Conservation (phyloP, 2,797 vertebrate genomes). For the Mionectes olivaceus region DNA sequence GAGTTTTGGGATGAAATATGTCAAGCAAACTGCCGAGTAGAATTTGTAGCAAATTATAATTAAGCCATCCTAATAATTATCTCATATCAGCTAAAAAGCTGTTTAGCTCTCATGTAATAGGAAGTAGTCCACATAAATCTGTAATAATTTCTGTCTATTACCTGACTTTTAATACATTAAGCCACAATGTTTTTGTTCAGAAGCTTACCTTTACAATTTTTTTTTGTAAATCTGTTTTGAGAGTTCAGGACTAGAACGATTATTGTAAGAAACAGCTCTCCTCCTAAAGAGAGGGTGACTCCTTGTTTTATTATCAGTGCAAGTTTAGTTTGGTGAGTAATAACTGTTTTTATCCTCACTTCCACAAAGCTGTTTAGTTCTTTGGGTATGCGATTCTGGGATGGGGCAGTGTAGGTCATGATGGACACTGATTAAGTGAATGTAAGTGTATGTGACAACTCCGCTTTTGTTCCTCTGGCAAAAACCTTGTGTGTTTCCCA, state of each 20-base stretch:
- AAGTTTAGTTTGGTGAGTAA: not conserved
- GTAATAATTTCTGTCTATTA: not conserved
- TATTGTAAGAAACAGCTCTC: not conserved
- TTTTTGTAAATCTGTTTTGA: not conserved
- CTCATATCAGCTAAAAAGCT: not conserved
- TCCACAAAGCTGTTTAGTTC: not conserved
- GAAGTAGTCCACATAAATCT: not conserved
- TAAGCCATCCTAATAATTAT: not conserved
- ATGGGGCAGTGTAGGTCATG: rapidly evolving
- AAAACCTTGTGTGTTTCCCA: not conserved
- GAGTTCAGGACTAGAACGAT: not conserved
- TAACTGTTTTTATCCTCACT: not conserved
- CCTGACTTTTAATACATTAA: not conserved
- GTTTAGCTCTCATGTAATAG: not conserved
- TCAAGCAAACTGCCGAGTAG: not conserved
- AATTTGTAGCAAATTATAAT: not conserved
- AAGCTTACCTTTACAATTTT: not conserved
- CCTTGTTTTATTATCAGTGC: not conserved
- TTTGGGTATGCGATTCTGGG: not conserved
- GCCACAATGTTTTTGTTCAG: not conserved
- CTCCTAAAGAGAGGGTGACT: not conserved
- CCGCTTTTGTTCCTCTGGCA: not conserved
- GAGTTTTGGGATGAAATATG: not conserved
- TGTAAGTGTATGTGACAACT: not conserved
- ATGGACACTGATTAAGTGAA: not conserved